phyloP scores from a whole-genome alignment of 2,888 invertebrate genomes.

The Temnothorax ravouxi region DNA sequence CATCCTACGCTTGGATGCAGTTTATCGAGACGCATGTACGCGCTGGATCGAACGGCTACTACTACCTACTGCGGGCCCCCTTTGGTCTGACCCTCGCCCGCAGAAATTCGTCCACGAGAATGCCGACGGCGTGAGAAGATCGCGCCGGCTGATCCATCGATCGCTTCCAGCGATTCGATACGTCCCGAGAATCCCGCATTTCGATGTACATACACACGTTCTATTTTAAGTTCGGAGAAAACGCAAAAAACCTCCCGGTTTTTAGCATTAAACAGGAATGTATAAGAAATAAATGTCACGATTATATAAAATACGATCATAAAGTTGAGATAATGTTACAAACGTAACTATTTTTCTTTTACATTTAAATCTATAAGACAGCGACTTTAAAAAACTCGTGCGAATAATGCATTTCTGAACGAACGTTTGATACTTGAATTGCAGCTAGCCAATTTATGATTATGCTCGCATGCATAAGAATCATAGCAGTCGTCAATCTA shows the following conservation, averaged over 20 bases:
- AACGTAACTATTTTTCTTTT: not conserved
- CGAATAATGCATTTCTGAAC: slow-evolving; percentile 49
- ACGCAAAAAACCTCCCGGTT: not conserved
- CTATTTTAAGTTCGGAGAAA: slow-evolving; percentile 4
- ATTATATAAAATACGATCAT: not conserved
- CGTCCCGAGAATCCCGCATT: slow-evolving; percentile 27
- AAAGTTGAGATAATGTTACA: not conserved
- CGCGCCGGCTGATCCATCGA: not conserved
- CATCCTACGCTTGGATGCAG: slow-evolving; percentile 66
- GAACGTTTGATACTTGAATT: slow-evolving; percentile 42
- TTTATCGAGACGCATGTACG: slow-evolving; percentile 63
- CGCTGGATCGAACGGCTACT: slow-evolving; percentile 58
- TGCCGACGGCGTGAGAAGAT: slow-evolving; percentile 49
- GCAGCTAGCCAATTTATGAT: slow-evolving; percentile 66
- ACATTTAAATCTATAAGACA: not conserved
- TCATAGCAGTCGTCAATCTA: slow-evolving; percentile 57
- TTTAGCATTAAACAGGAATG: not conserved
- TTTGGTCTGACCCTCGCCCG: slow-evolving; percentile 48
- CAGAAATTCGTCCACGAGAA: slow-evolving; percentile 64
- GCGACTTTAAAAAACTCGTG: not conserved
- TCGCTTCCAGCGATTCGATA: slow-evolving; percentile 24
- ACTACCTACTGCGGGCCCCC: slow-evolving; percentile 59
- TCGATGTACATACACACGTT: not conserved
- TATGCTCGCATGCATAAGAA: slow-evolving; percentile 56
- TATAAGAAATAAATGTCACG: too few species aligned